These are phyloP conservation scores for Speoplatyrhinus poulsoni DNA, from an alignment of 2,113 vertebrate genomes.

Conservation along the genomic window DNA sequence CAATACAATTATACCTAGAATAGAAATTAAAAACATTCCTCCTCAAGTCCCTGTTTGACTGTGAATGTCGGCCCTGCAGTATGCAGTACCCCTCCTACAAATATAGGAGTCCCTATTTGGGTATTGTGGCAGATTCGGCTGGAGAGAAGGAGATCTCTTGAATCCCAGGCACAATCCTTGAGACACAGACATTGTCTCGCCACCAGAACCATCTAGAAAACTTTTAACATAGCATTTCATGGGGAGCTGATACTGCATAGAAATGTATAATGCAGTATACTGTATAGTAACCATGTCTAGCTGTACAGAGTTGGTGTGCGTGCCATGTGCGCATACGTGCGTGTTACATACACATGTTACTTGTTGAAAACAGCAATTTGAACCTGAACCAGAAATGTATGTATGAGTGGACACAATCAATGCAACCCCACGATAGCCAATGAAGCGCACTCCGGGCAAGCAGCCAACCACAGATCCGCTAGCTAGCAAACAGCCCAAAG, in stretches of 20 bases:
- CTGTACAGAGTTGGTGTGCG: neutral
- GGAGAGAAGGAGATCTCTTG: too few relatives aligned
- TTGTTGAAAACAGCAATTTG: slow-evolving; percentile 16
- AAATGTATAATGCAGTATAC: too few relatives aligned
- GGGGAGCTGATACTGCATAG: too few relatives aligned
- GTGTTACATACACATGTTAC: neutral
- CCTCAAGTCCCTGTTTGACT: slow-evolving; percentile 13
- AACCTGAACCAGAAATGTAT: slow-evolving; percentile 14
- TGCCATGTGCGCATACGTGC: slow-evolving; percentile 1
- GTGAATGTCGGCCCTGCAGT: slow-evolving; percentile 1
- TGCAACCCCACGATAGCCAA: slow-evolving; percentile 21
- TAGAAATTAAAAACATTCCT: slow-evolving; percentile 9
- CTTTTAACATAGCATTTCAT: too few relatives aligned
- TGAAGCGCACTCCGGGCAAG: neutral
- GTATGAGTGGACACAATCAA: slow-evolving; percentile 18
- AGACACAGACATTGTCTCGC: too few relatives aligned
- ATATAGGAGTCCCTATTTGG: too few relatives aligned
- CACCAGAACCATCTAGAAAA: too few relatives aligned
- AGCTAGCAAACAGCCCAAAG: slow-evolving; percentile 28
- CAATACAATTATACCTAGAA: slow-evolving; percentile 30
- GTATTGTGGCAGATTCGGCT: too few relatives aligned
- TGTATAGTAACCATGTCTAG: too few relatives aligned
- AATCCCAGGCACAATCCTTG: too few relatives aligned
- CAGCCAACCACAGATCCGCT: slow-evolving; percentile 21
- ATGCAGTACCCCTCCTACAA: neutral